Evolutionary conservation across 2,888 invertebrate genomes (phyloP).

Genomic region (Melanotus villosus): DNA sequence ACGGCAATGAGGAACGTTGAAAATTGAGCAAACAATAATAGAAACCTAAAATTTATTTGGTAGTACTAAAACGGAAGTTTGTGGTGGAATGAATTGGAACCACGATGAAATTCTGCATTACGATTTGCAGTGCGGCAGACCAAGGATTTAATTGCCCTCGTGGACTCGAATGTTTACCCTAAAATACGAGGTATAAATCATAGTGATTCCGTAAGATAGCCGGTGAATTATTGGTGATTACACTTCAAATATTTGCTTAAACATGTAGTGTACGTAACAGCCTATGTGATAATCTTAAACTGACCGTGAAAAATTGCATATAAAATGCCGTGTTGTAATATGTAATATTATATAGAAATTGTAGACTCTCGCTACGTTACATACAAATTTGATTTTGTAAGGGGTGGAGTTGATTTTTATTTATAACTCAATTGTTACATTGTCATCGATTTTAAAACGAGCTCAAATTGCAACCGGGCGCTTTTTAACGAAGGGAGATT

Average conservation of each 20-base stretch:
- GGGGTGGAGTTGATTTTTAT: slow-evolving; percentile 45
- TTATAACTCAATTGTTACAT: slow-evolving; percentile 51
- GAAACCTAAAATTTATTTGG: not conserved
- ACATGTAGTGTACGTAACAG: slow-evolving; percentile 47
- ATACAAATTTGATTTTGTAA: slow-evolving; percentile 46
- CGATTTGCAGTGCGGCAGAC: slow-evolving; percentile 13
- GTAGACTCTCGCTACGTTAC: slow-evolving; percentile 31
- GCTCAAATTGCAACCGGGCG: slow-evolving; percentile 21
- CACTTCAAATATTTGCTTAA: slow-evolving; percentile 50
- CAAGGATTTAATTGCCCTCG: slow-evolving; percentile 44
- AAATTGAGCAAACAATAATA: no score
- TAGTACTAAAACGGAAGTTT: not conserved
- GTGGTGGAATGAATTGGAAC: slow-evolving; percentile 9
- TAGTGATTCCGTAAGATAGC: slow-evolving; percentile 50
- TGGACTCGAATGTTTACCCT: slow-evolving; percentile 46
- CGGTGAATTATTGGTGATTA: slow-evolving; percentile 52
- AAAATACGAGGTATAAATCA: slow-evolving; percentile 50
- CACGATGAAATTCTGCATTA: slow-evolving; percentile 3
- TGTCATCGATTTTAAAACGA: slow-evolving; percentile 32
- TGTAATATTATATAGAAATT: slow-evolving; percentile 47
- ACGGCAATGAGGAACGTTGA: no score
- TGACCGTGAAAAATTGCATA: slow-evolving; percentile 50
- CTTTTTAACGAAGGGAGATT: slow-evolving; percentile 17
- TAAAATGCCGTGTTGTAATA: slow-evolving; percentile 42
- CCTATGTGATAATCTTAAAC: slow-evolving; percentile 39